Percentiles rank a stretch among this genome's conserved stretches.
Evolutionary conservation across 2,888 invertebrate species (phyloP).

Genomic region (Platycnemis pennipes): DNA sequence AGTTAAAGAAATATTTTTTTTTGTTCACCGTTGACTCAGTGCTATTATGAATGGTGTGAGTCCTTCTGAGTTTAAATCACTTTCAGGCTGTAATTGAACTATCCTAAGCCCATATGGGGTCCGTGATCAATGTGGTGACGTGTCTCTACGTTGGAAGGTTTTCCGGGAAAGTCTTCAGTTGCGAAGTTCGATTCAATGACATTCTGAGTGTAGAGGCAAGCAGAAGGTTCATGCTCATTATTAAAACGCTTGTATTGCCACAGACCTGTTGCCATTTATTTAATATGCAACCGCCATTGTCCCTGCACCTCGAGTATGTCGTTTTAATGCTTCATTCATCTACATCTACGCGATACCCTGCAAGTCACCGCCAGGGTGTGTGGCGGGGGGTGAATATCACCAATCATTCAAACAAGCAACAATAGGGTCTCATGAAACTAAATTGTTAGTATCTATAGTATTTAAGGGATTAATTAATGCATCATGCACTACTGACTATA

Average conservation of each 20-base stretch:
- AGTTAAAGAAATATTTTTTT: too few relatives aligned
- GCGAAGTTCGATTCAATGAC: not conserved
- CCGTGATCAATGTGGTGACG: not conserved
- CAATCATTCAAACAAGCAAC: too few relatives aligned
- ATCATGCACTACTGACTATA: too few relatives aligned
- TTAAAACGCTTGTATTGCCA: not conserved
- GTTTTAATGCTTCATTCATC: not conserved
- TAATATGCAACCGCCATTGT: not conserved
- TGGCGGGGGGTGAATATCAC: too few relatives aligned
- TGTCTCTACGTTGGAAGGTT: not conserved
- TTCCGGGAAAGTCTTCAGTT: not conserved
- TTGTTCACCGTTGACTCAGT: not conserved
- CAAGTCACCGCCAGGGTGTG: too few relatives aligned
- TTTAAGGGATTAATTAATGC: too few relatives aligned
- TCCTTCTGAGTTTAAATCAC: not conserved
- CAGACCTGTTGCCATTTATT: not conserved
- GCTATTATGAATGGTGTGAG: not conserved
- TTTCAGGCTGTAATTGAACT: not conserved
- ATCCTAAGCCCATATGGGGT: not conserved
- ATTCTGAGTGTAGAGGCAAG: not conserved
- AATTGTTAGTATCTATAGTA: too few relatives aligned
- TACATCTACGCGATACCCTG: too few relatives aligned
- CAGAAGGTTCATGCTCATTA: slow-evolving; percentile 1
- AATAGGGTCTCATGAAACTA: too few relatives aligned
- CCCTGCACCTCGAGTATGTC: not conserved